Evolutionary conservation across 2,113 vertebrate genomes (phyloP).

Genomic region (Eublepharis macularius): DNA sequence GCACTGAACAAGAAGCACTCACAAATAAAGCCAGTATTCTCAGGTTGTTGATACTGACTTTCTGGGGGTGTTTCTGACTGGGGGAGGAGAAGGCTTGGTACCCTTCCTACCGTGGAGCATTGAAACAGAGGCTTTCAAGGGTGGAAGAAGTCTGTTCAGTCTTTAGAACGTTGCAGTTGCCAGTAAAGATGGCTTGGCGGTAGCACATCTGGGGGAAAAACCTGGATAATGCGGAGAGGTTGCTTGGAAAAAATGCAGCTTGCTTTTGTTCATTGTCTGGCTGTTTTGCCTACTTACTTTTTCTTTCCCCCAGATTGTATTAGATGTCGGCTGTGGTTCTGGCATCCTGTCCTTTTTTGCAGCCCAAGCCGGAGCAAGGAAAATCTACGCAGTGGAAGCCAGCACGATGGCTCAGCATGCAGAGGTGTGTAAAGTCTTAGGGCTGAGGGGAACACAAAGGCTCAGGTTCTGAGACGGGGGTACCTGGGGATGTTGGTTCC

Average conservation of each 20-base stretch:
- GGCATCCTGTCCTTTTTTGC: conserved; percentile 97
- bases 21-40: neutral
- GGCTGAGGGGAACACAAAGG: neutral
- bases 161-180: neutral
- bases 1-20: neutral
- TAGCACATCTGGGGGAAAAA: neutral
- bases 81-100: neutral
- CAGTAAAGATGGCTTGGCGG: neutral
- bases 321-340: conserved; percentile 95
- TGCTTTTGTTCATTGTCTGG: neutral
- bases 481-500: neutral
- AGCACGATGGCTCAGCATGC: conserved; percentile 98
- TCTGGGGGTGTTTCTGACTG: neutral
- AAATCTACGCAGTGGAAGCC: conserved; percentile 95
- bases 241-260: neutral
- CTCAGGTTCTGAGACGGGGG: neutral
- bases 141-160: neutral
- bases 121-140: neutral
- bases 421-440: conserved; percentile 75
- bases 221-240: neutral
- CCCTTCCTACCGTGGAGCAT: neutral
- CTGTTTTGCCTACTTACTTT: neutral
- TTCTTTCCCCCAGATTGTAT: conserved; percentile 80
- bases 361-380: conserved; percentile 91
- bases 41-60: neutral